Evolutionary conservation across 2,113 vertebrate genomes (phyloP), one percentile per base, ranked within the genome.

Genomic region (Platichthys stellatus): DNA sequence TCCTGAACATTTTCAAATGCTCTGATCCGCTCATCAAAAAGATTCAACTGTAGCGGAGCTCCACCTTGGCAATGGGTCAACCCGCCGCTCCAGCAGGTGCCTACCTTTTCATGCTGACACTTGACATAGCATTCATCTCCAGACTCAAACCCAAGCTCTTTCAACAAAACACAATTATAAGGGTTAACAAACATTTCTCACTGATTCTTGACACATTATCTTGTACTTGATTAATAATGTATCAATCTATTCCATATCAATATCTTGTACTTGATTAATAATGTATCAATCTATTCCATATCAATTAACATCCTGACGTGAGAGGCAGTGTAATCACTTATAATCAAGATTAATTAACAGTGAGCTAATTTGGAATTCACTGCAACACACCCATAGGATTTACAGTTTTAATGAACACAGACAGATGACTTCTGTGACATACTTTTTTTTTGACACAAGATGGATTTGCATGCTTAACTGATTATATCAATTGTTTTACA

Each of bases 301-400:
- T 68, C 21, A 21, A 64, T 83, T 83, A 63, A 67, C 57, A 64
- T 21, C 43, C 40, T 57, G 58, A 70, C 5, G 17, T 77, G 73
- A 26, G 2, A 63, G 26, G 59, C 69, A 82, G 26, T 43, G 35
- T 65, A 53, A 82, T 82, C 43, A 59, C 62, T 14, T 15, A 47
- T 72, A 81, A 89, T 86, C 26, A 10, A 81, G 71, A 86, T 84
- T 75, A 86, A 88, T 88, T 88, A 81, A 74, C 45, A 56, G 23
- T 15, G 43, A 69, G 24, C 53, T 78, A 14, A 61, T 88, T 78
- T 62, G 38, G 31, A 78, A 90, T 86, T 86, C 76, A 54, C 15
- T 51, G 72, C 63, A 20, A 70, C 69, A 56, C 65, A 75, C 75
- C 76, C 66, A 51, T 14, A 74, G 73, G 81, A 74, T 84, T 81